These are phyloP conservation scores for Pristis pectinata DNA, from an alignment of 2,797 vertebrate species.

Conservation along the genomic window DNA sequence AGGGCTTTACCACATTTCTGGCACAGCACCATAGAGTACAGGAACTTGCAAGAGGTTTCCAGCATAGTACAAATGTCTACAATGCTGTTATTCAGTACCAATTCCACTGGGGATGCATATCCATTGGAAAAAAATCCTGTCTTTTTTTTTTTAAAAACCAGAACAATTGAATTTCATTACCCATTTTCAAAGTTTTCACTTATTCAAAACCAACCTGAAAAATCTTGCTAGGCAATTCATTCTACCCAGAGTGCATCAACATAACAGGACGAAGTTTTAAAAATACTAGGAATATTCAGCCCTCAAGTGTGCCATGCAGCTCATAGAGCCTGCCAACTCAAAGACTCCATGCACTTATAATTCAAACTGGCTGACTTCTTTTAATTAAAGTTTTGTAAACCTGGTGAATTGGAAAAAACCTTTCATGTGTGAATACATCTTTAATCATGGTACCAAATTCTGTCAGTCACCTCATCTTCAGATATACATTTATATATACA, in stretches of 20 bases:
- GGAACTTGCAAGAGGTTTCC: too few species aligned
- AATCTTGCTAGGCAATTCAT: neutral
- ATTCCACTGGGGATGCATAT: neutral
- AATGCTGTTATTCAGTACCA: too few species aligned
- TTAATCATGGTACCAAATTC: neutral
- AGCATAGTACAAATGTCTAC: too few species aligned
- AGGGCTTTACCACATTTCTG: too few species aligned
- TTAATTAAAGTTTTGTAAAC: neutral
- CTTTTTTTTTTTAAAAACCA: neutral
- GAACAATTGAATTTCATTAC: neutral
- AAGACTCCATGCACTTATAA: neutral
- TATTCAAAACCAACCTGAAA: neutral
- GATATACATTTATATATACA: neutral
- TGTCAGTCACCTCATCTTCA: neutral
- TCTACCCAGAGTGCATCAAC: neutral
- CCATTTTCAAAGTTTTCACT: neutral
- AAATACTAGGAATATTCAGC: neutral
- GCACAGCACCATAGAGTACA: too few species aligned
- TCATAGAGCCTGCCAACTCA: neutral
- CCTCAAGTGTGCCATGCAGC: neutral
- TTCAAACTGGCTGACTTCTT: neutral
- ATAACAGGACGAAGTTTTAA: neutral
- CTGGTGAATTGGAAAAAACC: neutral
- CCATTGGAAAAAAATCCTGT: neutral
- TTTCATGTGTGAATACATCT: neutral